phyloP scores from a whole-genome alignment of 2,888 invertebrate genomes.

The Drosophila imparisetae region DNA sequence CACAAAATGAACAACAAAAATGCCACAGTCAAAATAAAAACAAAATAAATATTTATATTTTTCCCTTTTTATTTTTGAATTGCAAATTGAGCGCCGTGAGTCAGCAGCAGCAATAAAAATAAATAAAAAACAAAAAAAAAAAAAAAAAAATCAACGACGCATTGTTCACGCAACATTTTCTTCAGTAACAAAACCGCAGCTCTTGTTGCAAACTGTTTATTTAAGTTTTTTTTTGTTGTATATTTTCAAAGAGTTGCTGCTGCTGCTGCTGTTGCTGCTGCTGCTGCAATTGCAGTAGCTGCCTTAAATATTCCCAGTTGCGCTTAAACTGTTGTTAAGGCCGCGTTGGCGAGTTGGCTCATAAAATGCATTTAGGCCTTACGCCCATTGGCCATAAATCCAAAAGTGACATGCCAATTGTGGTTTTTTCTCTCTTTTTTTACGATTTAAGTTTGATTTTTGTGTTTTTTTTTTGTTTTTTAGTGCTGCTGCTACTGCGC shows the following conservation, averaged over 20 bases:
- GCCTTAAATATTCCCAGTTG: neutral
- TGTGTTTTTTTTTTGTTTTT: constrained; percentile 1
- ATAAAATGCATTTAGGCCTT: constrained; percentile 17
- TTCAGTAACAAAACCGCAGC: neutral
- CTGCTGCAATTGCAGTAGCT: neutral
- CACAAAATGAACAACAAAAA: constrained; percentile 33
- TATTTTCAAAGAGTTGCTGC: neutral
- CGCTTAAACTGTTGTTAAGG: constrained; percentile 2
- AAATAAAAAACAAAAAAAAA: neutral
- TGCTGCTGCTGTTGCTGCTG: no score
- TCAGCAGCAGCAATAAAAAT: constrained; percentile 23
- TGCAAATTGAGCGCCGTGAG: constrained; percentile 33
- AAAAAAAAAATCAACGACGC: neutral
- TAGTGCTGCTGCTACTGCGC: constrained; percentile 16
- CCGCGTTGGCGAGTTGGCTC: constrained; percentile 12
- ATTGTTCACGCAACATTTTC: constrained; percentile 5
- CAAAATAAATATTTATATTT: constrained; percentile 37
- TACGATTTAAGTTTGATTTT: neutral
- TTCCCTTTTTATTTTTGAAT: constrained; percentile 3
- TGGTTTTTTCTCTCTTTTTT: neutral
- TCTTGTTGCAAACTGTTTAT: neutral
- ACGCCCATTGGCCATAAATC: constrained; percentile 34
- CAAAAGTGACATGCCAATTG: constrained; percentile 24
- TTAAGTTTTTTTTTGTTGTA: neutral
- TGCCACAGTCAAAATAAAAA: constrained; percentile 5